Evolutionary conservation across 2,888 invertebrate genomes (phyloP).

Genomic region (Megastigmus dorsalis): DNA sequence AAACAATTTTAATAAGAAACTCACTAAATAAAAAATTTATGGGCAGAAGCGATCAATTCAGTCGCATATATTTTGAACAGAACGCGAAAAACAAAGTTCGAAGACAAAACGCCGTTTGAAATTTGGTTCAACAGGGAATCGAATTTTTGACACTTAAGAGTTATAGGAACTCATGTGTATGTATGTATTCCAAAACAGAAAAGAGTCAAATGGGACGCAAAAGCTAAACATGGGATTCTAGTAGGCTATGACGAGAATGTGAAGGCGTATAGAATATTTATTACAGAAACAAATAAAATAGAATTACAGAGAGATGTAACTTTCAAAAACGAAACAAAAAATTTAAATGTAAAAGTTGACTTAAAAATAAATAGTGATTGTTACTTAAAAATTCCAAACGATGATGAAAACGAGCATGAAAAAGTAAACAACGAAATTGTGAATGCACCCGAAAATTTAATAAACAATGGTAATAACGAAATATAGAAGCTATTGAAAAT

Average conservation of each 20-base stretch:
- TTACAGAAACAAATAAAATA: slow-evolving; percentile 40
- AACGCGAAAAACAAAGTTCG: slow-evolving; percentile 58
- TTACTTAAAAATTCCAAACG: not conserved
- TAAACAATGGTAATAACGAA: not conserved
- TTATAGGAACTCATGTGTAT: slow-evolving; percentile 57
- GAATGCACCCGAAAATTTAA: not conserved
- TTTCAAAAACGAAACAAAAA: slow-evolving; percentile 28
- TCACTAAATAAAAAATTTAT: slow-evolving; percentile 49
- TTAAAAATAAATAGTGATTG: not conserved
- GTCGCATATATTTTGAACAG: slow-evolving; percentile 67
- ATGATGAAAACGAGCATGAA: not conserved
- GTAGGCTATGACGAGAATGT: slow-evolving; percentile 44
- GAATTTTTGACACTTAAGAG: slow-evolving; percentile 57
- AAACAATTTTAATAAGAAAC: slow-evolving; percentile 8
- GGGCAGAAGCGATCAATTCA: slow-evolving; percentile 55
- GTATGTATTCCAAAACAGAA: slow-evolving; percentile 59
- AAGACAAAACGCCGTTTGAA: slow-evolving; percentile 59
- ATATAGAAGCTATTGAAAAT: slow-evolving; percentile 9
- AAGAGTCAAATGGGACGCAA: slow-evolving; percentile 51
- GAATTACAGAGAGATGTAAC: slow-evolving; percentile 49
- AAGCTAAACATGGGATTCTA: slow-evolving; percentile 46
- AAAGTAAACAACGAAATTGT: not conserved
- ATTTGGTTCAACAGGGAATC: slow-evolving; percentile 59
- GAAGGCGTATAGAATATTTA: slow-evolving; percentile 54
- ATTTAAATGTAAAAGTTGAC: not conserved